Percentiles rank a stretch among this genome's conserved stretches.
phyloP scores from a whole-genome alignment of 2,888 invertebrate genomes.

The Perizoma flavofasciatum region DNA sequence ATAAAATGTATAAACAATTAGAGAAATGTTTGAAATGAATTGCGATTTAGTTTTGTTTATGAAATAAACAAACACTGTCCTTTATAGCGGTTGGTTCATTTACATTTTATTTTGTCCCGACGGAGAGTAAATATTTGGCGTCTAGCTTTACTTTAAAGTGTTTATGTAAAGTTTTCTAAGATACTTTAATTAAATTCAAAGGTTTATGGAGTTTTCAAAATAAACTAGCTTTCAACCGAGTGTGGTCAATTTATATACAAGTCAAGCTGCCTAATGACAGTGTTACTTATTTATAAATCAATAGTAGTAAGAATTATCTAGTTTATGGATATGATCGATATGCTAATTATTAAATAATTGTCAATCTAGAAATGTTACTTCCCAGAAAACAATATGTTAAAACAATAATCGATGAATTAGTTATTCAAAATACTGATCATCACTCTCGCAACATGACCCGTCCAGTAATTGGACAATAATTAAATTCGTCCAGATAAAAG shows the following conservation, averaged over 20 bases:
- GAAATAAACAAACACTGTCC: no score
- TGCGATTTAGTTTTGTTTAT: no score
- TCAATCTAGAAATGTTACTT: no score
- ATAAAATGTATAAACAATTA: no score
- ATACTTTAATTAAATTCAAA: constrained; percentile 25
- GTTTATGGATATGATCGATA: no score
- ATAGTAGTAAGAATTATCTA: no score
- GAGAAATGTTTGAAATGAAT: no score
- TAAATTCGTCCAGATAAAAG: constrained; percentile 31
- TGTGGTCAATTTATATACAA: not conserved
- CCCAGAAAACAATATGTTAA: no score
- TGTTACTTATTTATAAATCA: not conserved
- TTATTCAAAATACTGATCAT: constrained; percentile 10
- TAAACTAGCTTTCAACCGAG: constrained; percentile 14
- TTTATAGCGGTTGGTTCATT: not conserved
- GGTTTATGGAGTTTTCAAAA: constrained; percentile 15
- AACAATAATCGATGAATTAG: not conserved
- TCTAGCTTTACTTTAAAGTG: constrained; percentile 17
- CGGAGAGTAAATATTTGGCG: constrained; percentile 21
- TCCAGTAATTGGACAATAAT: constrained; percentile 34
- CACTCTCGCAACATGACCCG: constrained; percentile 16
- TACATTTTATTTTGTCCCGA: constrained; percentile 10
- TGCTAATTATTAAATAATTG: no score
- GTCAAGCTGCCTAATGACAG: not conserved
- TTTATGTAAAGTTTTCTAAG: constrained; percentile 8